Conservation (phyloP, 1,140 invertebrate genomes). For the Trichonephila inaurata region DNA sequence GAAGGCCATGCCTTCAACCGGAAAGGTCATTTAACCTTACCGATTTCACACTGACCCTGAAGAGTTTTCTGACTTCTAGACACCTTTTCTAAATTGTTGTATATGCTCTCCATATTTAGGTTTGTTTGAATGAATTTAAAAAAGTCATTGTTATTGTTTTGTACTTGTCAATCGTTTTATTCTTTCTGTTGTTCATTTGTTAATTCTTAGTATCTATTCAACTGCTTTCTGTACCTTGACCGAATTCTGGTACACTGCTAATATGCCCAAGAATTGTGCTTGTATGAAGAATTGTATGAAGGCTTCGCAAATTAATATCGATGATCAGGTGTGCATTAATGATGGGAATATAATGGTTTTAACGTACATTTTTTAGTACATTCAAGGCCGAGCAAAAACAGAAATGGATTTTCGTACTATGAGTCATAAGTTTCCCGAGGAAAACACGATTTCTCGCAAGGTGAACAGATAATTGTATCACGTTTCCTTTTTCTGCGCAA, state of each 20-base stretch:
- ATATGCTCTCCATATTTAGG: conserved; percentile 8
- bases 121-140: conserved; percentile 28
- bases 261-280: not conserved
- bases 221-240: conserved; percentile 30
- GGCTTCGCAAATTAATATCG: conserved; percentile 49
- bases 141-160: conserved; percentile 47
- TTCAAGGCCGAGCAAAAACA: conserved; percentile 42
- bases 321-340: conserved; percentile 36
- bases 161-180: conserved; percentile 19
- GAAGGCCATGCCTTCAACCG: conserved; percentile 21
- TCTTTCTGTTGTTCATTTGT: not conserved
- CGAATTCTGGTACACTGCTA: conserved; percentile 5
- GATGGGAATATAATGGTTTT: conserved; percentile 25
- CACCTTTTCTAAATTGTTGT: conserved; percentile 29
- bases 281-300: not conserved
- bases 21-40: conserved; percentile 58
- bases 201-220: not conserved
- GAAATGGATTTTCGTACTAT: not conserved
- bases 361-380: not conserved
- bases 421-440: conserved; percentile 26
- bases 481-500: not conserved
- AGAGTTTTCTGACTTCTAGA: conserved; percentile 6
- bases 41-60: conserved; percentile 45
- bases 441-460: conserved; percentile 35
- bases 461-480: conserved; percentile 21